phyloP scores from a whole-genome alignment of 1,140 invertebrate species.

The Amphibalanus amphitrite region DNA sequence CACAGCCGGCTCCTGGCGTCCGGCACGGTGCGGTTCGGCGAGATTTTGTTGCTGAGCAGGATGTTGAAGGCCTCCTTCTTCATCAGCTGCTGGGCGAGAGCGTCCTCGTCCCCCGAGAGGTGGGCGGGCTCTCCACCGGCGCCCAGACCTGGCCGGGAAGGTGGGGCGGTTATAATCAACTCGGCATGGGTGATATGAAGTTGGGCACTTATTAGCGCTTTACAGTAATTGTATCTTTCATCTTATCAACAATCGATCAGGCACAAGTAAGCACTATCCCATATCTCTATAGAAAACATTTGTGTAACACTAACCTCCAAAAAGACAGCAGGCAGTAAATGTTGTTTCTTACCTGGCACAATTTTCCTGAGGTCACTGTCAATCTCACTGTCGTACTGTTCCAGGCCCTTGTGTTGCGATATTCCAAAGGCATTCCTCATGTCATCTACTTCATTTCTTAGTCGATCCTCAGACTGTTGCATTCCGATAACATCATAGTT shows the following conservation, averaged over 20 bases:
- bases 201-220: too few relatives aligned
- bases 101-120: constrained; percentile 35
- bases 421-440: not conserved
- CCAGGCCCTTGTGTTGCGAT: not conserved
- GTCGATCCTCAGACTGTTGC: not conserved
- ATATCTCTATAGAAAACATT: too few relatives aligned
- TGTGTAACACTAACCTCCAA: too few relatives aligned
- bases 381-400: not conserved
- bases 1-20: constrained; percentile 61
- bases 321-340: too few relatives aligned
- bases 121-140: constrained; percentile 47
- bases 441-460: not conserved
- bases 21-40: constrained; percentile 57
- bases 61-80: constrained; percentile 79
- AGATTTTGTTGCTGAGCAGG: constrained; percentile 70
- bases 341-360: not conserved
- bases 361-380: not conserved
- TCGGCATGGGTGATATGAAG: too few relatives aligned
- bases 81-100: constrained; percentile 44
- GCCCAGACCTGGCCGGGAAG: constrained; percentile 45
- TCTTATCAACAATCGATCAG: too few relatives aligned
- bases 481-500: not conserved
- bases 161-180: too few relatives aligned
- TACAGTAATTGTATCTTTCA: too few relatives aligned
- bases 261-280: too few relatives aligned